Base-by-base conservation (phyloP, 2,888 invertebrate species). In the Incurvaria masculella region DNA sequence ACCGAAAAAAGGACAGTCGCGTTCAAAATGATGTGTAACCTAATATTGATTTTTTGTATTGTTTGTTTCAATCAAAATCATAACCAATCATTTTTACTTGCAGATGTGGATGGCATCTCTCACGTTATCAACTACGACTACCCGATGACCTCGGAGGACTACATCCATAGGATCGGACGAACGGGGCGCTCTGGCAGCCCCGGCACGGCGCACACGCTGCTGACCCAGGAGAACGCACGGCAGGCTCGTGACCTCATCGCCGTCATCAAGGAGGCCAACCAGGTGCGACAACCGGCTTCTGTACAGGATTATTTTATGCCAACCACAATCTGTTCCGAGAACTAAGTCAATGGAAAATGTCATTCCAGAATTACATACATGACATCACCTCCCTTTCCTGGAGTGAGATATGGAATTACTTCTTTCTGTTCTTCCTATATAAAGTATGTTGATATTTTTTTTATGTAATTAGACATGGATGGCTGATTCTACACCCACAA, bases 81-180 rank as follows among this genome's bases (percentile, higher is more conserved):
- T 21, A 43, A 21, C n/a, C 16, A 39, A 43, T 39, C 42, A 45
- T 16, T 38, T 21, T 41, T 43, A 21, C 45, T 65, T 65, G 19
- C 57, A 81, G 89, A 89, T 80, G 88, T 89, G 49, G 86, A 87
- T 59, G 89, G 89, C 57, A 82, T 89, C 43, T 87, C 88, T 55
- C 88, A 84, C 66, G 89, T 90, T 17, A 83, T 89, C 59, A 90
- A 90, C 69, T 88, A 82, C 61, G 89, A 89, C 64, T 90, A 85
- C 61, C 89, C 89, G 0, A 85, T 84, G 60, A 86, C 86, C 42
- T 83, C 87, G 1, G 89, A 89, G 63, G 89, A 90, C 64, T 89
- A 89, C 64, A 87, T 89, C 44, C 89, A 89, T 62, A 79, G 89
- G 47, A 89, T 89, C 59, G 89, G 81, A 0, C 79, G 89, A 50